A percentile compares a stretch with the other conserved stretches of the same genome.
These are phyloP conservation scores for Hydropsyche betteni DNA, from an alignment of 2,888 invertebrate species.

Conservation along the genomic window DNA sequence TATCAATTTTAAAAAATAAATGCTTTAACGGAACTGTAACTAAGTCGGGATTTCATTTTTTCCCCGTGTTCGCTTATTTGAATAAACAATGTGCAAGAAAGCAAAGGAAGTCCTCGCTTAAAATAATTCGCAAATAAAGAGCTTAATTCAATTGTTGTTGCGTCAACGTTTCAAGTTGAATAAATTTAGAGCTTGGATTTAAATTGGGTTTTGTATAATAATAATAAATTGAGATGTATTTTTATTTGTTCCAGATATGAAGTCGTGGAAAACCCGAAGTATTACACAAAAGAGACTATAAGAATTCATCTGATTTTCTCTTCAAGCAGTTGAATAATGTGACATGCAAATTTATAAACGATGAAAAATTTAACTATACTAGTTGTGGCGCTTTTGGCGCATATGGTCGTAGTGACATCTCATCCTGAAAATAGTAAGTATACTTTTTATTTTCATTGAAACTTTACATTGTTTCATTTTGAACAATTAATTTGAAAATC, in stretches of 20 bases:
- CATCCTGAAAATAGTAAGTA: slow-evolving; percentile 50
- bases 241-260: slow-evolving; percentile 13
- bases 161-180: background rate
- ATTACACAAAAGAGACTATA: no score
- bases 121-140: slow-evolving; percentile 6
- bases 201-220: no score
- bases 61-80: no score
- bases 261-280: background rate
- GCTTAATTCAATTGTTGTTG: slow-evolving; percentile 3
- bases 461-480: no score
- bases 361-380: slow-evolving; percentile 14
- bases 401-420: slow-evolving; percentile 49
- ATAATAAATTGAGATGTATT: background rate
- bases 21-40: no score
- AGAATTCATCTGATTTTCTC: no score
- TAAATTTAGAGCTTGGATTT: background rate
- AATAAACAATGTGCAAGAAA: slow-evolving; percentile 13
- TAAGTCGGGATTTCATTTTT: no score
- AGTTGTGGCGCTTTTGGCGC: slow-evolving; percentile 42
- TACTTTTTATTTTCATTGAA: background rate
- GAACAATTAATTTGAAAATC: no score
- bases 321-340: background rate
- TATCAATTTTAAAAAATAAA: no score
- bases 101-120: background rate
- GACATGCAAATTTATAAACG: background rate